phyloP scores from a whole-genome alignment of 2,888 invertebrate species.

The Miltochrista miniata region DNA sequence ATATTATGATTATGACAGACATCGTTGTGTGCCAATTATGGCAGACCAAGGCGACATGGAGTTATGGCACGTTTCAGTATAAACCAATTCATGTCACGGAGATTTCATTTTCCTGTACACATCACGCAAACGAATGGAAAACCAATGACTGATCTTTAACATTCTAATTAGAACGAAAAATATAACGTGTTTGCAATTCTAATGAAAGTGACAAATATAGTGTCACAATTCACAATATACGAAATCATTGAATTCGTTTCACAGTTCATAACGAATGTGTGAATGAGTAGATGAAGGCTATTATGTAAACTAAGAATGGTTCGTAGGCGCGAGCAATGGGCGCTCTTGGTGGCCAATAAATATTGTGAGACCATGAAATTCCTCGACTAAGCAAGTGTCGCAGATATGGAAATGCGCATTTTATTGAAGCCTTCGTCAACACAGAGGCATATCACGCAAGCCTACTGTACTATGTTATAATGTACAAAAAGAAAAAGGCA shows the following conservation, averaged over 20 bases:
- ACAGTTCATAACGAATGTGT: slow-evolving; percentile 16
- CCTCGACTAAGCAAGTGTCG: slow-evolving; percentile 25
- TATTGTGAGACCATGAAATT: slow-evolving; percentile 33
- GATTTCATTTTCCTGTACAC: slow-evolving; percentile 2
- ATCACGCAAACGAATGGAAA: neutral
- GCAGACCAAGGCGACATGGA: slow-evolving; percentile 22
- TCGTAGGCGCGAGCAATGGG: slow-evolving; percentile 36
- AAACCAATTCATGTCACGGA: slow-evolving; percentile 14
- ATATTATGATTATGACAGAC: neutral
- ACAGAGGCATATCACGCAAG: no score
- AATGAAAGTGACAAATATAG: neutral
- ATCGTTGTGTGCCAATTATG: slow-evolving; percentile 22
- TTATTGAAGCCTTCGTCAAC: slow-evolving; percentile 19
- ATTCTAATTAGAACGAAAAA: slow-evolving; percentile 1
- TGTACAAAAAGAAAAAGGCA: no score
- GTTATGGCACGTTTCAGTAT: slow-evolving; percentile 22
- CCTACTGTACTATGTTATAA: slow-evolving; percentile 1
- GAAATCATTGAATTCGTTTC: slow-evolving; percentile 38
- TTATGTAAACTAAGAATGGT: slow-evolving; percentile 41
- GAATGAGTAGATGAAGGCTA: slow-evolving; percentile 38
- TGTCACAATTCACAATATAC: slow-evolving; percentile 1
- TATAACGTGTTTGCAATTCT: neutral
- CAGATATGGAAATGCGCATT: slow-evolving; percentile 21
- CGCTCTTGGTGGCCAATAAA: slow-evolving; percentile 40
- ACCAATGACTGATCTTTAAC: neutral